A percentile compares a stretch with the other conserved stretches of the same genome.
Evolutionary conservation across 1,140 invertebrate species (phyloP).

Genomic region (Drosophila orena): DNA sequence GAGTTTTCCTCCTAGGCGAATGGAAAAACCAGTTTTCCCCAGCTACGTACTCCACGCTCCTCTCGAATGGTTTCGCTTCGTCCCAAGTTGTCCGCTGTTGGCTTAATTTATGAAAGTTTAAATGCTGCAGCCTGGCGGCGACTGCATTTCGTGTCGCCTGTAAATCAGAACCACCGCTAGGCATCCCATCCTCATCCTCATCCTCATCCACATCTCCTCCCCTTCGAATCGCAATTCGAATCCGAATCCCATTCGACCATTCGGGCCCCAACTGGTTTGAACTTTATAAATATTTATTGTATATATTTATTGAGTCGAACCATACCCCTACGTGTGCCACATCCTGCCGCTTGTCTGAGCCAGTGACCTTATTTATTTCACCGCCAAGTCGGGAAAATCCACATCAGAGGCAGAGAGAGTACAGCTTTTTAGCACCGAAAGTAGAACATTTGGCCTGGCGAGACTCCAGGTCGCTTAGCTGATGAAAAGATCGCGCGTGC

Average conservation of each 20-base stretch:
- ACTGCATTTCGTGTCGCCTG: conserved; percentile 72
- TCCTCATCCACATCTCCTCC: conserved; percentile 1
- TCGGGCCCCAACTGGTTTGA: conserved; percentile 61
- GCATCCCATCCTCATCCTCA: conserved; percentile 24
- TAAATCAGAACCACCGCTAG: conserved; percentile 80
- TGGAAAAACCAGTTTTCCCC: conserved; percentile 62
- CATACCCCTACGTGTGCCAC: conserved; percentile 48
- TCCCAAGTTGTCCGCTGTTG: conserved; percentile 38
- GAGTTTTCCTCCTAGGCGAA: conserved; percentile 16
- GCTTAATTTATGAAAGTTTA: conserved; percentile 82
- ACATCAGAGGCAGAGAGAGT: conserved; percentile 30
- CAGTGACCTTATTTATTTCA: conserved; percentile 67
- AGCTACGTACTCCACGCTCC: conserved; percentile 15
- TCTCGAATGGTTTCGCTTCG: conserved; percentile 52
- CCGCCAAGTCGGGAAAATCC: conserved; percentile 49
- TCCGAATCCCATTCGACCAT: conserved; percentile 4
- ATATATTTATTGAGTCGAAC: conserved; percentile 46
- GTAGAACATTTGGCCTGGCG: conserved; percentile 53
- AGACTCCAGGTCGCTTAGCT: conserved; percentile 20
- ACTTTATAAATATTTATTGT: conserved; percentile 76
- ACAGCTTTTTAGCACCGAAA: conserved; percentile 39
- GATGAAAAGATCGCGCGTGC: conserved; percentile 56
- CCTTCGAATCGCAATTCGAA: conserved; percentile 9
- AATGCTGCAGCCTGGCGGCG: conserved; percentile 58
- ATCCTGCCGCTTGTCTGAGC: conserved; percentile 64